Evolutionary conservation across 2,888 invertebrate species (phyloP), one percentile per base, ranked within the genome.

Genomic region (Lasioglossum zephyrum): DNA sequence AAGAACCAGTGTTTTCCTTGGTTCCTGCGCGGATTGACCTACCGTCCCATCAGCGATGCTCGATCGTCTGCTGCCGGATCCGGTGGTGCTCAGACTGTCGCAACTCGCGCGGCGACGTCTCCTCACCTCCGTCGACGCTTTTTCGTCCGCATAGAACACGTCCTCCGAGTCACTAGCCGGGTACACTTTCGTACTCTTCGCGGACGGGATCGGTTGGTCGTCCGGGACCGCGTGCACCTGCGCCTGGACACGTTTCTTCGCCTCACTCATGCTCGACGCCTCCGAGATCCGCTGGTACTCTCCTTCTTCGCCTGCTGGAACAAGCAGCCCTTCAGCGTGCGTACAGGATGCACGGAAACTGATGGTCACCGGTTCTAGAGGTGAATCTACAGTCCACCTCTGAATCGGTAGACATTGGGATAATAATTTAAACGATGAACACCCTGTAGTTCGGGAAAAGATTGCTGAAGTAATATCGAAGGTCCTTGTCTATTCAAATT

Each of bases 261-360:
- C 94, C 53, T 94, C 95, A 11, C 93, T 92, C 78, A 94, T 89
- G 22, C 94, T 95, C 47, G 96, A 96, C n/a, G 96, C 96, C 75
- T 96, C 96, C 1, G 96, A 96, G 88, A 96, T 96, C 89, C 96
- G 95, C 89, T 96, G 96, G 88, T 96, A 96, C 77, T 96, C 96
- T 77, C 96, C 95, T 74, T 95, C 95, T 36, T 95, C 95, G 6
- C 90, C 92, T 87, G 86, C 87, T 91, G 81, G 4, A 80, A 87
- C 73, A 79, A 90, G 49, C 72, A 77, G 73, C 53, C 69, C 73
- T 87, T 81, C 73, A 70, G 49, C 26, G 11, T 9, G 18, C 39
- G 69, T 18, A 22, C 66, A 39, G 57, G 9, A 11, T 57, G n/a
- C 8, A n/a, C 57, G 11, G n/a, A 57, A n/a, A 57, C 22, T 11